Evolutionary conservation across 2,888 invertebrate genomes (phyloP).

Genomic region (Leptinotarsa juncta): DNA sequence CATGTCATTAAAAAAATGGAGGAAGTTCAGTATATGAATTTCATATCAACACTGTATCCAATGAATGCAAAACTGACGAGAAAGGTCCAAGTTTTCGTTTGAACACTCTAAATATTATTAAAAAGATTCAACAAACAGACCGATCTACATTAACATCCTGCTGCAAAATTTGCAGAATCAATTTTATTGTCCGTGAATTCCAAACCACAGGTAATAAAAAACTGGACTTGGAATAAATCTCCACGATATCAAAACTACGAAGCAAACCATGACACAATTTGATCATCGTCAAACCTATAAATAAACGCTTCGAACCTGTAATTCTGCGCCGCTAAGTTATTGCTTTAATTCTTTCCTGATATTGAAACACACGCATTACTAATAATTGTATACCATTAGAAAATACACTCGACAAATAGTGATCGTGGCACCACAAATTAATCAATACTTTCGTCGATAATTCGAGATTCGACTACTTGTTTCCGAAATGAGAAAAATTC

Average conservation of each 20-base stretch:
- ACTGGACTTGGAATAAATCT: not conserved
- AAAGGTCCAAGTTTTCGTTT: too few relatives aligned
- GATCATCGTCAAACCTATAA: conserved; percentile 24
- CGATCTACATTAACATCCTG: not conserved
- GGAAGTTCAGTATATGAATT: too few relatives aligned
- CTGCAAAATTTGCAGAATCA: not conserved
- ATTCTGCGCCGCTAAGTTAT: conserved; percentile 16
- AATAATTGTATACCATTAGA: conserved; percentile 27
- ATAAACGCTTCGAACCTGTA: conserved; percentile 26
- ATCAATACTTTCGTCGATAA: conserved; percentile 23
- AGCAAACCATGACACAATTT: conserved; percentile 24
- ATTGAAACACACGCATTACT: conserved; percentile 16
- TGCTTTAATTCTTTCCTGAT: conserved; percentile 23
- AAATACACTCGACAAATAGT: conserved; percentile 17
- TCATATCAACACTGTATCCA: too few relatives aligned
- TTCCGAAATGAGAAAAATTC: conserved; percentile 1
- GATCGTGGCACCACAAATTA: conserved; percentile 5
- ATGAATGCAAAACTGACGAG: too few relatives aligned
- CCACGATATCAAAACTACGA: conserved; percentile 7
- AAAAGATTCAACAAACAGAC: not conserved
- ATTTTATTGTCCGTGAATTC: conserved; percentile 23
- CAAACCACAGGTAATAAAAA: conserved; percentile 22
- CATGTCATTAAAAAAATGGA: too few relatives aligned
- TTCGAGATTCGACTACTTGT: conserved; percentile 28
- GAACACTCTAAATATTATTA: not conserved